Base-by-base conservation (phyloP, 2,888 invertebrate species). In the Lepidochrysops patricia region DNA sequence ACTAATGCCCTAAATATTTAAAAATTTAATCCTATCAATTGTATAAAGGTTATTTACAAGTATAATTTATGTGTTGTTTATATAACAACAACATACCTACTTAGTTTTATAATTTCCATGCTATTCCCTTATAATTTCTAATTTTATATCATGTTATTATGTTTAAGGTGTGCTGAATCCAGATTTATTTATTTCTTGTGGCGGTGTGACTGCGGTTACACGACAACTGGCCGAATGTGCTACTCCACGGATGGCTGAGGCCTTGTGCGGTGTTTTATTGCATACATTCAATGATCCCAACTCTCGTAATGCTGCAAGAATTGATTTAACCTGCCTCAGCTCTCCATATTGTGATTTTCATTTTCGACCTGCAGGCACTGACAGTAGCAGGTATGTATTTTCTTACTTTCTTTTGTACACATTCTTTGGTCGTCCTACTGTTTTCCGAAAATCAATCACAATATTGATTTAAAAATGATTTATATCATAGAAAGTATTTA, bases 281-380 rank as follows among this genome's bases (percentile, higher is more conserved):
- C 94, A 95, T 77, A 90, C 98, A 60, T 90, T 98, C 54, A 96
- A 97, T 80, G 93, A 94, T 78, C 98, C 98, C 0, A 90, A 91
- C 43, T 95, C 97, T 1, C 90, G 98, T 60, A 90, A 91, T 68
- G 91, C 92, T 58, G 94, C 95, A 12, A 91, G 92, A 34, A 92
- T 97, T 27, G 95, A 97, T 76, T 91, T 98, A 61, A 92, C 97
- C 79, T 95, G 95, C 79, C 91, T 99, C 58, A 82, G 81, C 61
- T 97, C 98, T 13, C 98, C 98, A 0, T 97, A 98, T 78, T 97
- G 98, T 73, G 98, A 98, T 83, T 94, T 96, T 75, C 96, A 97
- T 76, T 93, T 93, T 76, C 90, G 93, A 64, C 91, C 93, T 61
- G 92, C 92, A 25, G 94, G 94, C 71, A 92, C 92, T 76, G 93